A percentile compares a stretch with the other conserved stretches of the same genome.
Conservation (phyloP, 1,140 invertebrate genomes). For the Trypoxylus dichotomus region DNA sequence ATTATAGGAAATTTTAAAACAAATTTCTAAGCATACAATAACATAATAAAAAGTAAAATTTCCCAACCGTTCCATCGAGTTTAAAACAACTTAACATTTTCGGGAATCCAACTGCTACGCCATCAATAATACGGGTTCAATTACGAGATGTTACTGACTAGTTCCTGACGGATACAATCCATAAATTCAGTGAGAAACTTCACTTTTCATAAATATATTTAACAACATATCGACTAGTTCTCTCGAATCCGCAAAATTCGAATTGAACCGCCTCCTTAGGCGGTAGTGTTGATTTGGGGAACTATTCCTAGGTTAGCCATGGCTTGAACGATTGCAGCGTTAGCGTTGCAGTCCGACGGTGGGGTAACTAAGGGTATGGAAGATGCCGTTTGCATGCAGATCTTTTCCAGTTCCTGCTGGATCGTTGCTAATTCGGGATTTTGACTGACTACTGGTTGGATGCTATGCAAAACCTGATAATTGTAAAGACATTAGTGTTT, state of each 20-base stretch:
- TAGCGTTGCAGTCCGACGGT: constrained; percentile 53
- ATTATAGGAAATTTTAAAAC: constrained; percentile 28
- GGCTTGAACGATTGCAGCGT: constrained; percentile 48
- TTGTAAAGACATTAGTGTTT: background rate
- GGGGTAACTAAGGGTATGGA: constrained; percentile 48
- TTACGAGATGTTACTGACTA: background rate
- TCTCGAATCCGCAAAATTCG: too few relatives aligned
- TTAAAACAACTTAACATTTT: too few relatives aligned
- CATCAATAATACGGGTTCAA: background rate
- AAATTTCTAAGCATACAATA: constrained; percentile 17
- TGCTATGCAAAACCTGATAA: constrained; percentile 52
- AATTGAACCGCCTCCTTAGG: constrained; percentile 45
- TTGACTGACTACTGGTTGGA: constrained; percentile 53
- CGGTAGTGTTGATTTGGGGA: constrained; percentile 49
- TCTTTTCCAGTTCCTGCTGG: constrained; percentile 54
- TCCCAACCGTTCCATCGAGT: background rate
- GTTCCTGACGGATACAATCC: background rate
- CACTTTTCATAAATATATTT: background rate
- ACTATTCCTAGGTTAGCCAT: constrained; percentile 44
- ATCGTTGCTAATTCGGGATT: constrained; percentile 52
- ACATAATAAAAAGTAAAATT: background rate
- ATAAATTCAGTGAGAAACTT: background rate
- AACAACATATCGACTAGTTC: too few relatives aligned
- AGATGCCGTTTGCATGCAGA: constrained; percentile 53
- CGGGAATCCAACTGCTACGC: too few relatives aligned